Base-by-base conservation (phyloP, 2,888 invertebrate genomes). In the Drosophila yooni region DNA sequence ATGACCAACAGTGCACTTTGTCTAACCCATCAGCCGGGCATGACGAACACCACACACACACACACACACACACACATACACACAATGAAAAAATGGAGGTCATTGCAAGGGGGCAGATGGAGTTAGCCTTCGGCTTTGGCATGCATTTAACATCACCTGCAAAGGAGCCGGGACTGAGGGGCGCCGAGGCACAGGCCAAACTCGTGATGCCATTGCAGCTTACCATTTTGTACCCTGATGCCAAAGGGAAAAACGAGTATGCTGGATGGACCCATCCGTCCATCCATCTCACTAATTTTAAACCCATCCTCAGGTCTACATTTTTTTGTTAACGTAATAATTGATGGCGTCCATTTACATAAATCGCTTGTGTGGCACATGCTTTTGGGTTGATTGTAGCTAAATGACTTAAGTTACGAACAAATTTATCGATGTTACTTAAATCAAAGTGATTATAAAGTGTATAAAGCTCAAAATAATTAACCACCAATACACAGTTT, bases 61-160 rank as follows among this genome's bases (percentile, higher is more conserved):
- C 38, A 70, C 61, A 34, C 25, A 65, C 43, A 48, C 54, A 29
- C 34, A 33, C 38, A 50, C 60, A 64, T 65, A 31, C 48, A 51
- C 36, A 63, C 43, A 60, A 43, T 51, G 33, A 54, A 27, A 36
- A 38, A 34, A 38, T 27, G 21, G 53, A 18, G 34, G 36, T 57
- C 46, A 15, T 48, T 48, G 29, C 56, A 60, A 29, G 82, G 82
- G 89, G 79, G 74, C 78, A 88, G 77, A 61, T 76, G 88, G 74
- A 89, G 90, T 89, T 85, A 81, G 90, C 90, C 89, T 72, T 71
- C 68, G 90, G 88, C 86, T 85, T 83, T 85, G 83, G 74, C 83
- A 88, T 85, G 86, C 90, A 85, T 89, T 85, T 89, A 88, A 80
- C 83, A 84, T 82, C 74, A 62, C 64, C 70, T 62, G 56, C 59